phyloP scores from a whole-genome alignment of 2,797 vertebrate species.

The Sphaeramia orbicularis region DNA sequence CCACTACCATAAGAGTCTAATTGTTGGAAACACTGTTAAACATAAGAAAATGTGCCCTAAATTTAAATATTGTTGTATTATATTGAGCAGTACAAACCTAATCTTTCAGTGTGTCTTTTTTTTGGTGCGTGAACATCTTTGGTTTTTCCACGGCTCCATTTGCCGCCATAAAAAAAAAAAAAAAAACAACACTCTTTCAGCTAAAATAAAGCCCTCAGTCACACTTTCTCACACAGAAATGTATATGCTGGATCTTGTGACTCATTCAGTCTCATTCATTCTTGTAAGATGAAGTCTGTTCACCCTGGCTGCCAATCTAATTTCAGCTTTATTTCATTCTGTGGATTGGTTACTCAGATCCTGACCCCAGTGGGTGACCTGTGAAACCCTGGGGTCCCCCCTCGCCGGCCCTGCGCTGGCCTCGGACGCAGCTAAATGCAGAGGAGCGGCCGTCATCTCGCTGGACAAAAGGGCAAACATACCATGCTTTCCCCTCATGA shows the following conservation, averaged over 20 bases:
- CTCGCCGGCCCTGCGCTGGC: constrained; percentile 79
- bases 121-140: constrained; percentile 1
- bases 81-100: no score
- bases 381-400: constrained; percentile 89
- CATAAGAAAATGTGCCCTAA: neutral
- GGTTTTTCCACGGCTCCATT: neutral
- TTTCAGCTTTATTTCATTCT: constrained; percentile 90
- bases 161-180: neutral
- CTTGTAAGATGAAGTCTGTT: constrained; percentile 88
- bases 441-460: constrained; percentile 78
- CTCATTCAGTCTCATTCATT: constrained; percentile 84
- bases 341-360: constrained; percentile 90
- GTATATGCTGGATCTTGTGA: constrained; percentile 23
- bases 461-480: constrained; percentile 88
- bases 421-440: constrained; percentile 82
- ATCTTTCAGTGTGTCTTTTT: no score
- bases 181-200: no score
- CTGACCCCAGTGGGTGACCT: constrained; percentile 89
- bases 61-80: neutral
- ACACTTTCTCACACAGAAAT: constrained; percentile 49
- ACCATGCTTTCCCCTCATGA: constrained; percentile 74
- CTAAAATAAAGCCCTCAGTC: constrained; percentile 34
- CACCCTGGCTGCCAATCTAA: constrained; percentile 78
- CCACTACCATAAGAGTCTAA: neutral
- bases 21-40: neutral